These are phyloP conservation scores for Acropora tenuis DNA, from an alignment of 64 coral and sea anemone species.

Conservation along the genomic window DNA sequence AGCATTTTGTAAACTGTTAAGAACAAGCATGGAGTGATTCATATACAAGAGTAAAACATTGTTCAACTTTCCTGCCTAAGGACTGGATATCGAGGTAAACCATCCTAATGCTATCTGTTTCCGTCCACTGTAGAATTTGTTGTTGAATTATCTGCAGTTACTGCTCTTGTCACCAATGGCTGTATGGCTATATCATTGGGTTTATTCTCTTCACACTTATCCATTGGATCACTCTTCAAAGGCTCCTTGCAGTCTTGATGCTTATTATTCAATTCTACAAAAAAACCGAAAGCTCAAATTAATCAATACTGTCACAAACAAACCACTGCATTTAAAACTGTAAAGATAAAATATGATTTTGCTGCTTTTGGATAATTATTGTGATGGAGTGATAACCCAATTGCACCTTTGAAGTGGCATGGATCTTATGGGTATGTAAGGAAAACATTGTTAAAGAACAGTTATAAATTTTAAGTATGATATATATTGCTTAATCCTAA, in stretches of 20 bases:
- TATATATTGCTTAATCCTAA: no score
- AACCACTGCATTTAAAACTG: not conserved
- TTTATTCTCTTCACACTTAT: not conserved
- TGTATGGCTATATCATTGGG: not conserved
- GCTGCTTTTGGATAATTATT: no score
- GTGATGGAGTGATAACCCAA: no score
- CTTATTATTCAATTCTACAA: not conserved
- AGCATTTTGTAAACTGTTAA: no score
- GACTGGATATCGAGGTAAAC: not conserved
- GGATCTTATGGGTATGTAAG: no score
- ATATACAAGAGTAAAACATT: not conserved
- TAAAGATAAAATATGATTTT: not conserved
- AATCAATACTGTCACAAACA: not conserved
- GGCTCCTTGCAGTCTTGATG: not conserved
- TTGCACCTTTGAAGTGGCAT: no score
- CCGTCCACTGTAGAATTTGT: constrained; percentile 18
- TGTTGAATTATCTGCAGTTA: not conserved
- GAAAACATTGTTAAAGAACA: no score
- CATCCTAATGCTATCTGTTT: constrained; percentile 18
- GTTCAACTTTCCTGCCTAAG: not conserved
- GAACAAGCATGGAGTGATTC: no score
- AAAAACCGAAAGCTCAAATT: not conserved
- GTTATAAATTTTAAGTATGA: no score
- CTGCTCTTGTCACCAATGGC: not conserved
- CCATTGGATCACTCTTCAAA: not conserved